A percentile compares a stretch with the other conserved stretches of the same genome.
Evolutionary conservation across 2,888 invertebrate species (phyloP).

Genomic region (Cephus sareptanus): DNA sequence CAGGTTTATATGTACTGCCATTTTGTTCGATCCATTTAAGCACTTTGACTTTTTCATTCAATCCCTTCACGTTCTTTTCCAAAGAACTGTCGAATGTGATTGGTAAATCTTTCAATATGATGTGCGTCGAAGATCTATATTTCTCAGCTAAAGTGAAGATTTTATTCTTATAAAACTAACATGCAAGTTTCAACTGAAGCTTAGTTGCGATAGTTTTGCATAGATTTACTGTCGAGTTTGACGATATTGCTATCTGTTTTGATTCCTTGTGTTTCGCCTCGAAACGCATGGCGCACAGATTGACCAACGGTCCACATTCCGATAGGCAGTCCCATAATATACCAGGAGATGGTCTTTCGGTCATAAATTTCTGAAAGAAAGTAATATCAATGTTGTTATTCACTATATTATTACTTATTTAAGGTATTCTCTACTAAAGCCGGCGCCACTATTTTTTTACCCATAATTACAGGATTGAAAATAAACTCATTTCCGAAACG

Average conservation of each 20-base stretch:
- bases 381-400: no score
- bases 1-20: no score
- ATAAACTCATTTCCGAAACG: not conserved
- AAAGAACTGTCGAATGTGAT: not conserved
- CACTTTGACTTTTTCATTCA: slow-evolving; percentile 10
- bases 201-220: slow-evolving; percentile 15
- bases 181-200: slow-evolving; percentile 11
- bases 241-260: slow-evolving; percentile 10
- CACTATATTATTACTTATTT: no score
- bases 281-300: slow-evolving; percentile 24
- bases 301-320: slow-evolving; percentile 18
- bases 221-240: slow-evolving; percentile 17
- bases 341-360: slow-evolving; percentile 18
- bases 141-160: not conserved
- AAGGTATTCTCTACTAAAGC: no score
- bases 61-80: slow-evolving; percentile 6
- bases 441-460: no score
- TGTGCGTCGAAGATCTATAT: not conserved
- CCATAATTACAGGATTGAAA: no score
- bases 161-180: slow-evolving; percentile 7
- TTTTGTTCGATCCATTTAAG: no score
- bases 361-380: slow-evolving; percentile 11
- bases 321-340: slow-evolving; percentile 16
- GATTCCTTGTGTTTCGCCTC: slow-evolving; percentile 22
- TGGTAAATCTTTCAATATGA: not conserved